A percentile compares a stretch with the other conserved stretches of the same genome.
Conservation (phyloP, 1,140 invertebrate species). For the Anastrepha ludens region DNA sequence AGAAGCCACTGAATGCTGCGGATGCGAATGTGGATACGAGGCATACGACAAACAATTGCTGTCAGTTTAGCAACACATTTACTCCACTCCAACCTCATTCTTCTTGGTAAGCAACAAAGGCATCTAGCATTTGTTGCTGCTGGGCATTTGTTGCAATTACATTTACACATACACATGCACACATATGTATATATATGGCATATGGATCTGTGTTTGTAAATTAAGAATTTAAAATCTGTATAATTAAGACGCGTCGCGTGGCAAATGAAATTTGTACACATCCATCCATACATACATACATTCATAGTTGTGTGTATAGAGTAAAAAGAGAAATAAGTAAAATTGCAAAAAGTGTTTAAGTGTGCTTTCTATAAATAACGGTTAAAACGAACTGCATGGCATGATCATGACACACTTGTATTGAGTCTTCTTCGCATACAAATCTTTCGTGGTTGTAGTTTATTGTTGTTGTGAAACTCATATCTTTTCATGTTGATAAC, state of each 20-base stretch:
- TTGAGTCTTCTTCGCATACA: no score
- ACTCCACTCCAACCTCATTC: conserved; percentile 55
- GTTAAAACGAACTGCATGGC: no score
- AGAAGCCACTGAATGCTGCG: not conserved
- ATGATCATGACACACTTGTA: no score
- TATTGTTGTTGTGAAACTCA: conserved; percentile 1
- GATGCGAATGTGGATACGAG: not conserved
- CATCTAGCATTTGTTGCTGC: conserved; percentile 60
- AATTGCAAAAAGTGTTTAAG: no score
- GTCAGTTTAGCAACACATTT: conserved; percentile 71
- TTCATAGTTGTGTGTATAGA: not conserved
- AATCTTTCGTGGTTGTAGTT: not conserved
- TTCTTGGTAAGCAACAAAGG: conserved; percentile 60
- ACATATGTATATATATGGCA: not conserved
- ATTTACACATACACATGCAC: not conserved
- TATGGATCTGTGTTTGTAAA: not conserved
- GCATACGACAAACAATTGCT: conserved; percentile 59
- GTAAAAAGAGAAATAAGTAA: no score
- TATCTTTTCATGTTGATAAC: conserved; percentile 24
- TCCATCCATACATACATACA: not conserved
- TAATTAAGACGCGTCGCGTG: conserved; percentile 7
- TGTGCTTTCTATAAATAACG: no score
- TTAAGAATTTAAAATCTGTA: conserved; percentile 27
- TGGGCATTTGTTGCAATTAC: conserved; percentile 50
- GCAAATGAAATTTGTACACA: not conserved